A percentile compares a stretch with the other conserved stretches of the same genome.
These are phyloP conservation scores for Apis florea DNA, from an alignment of 1,140 invertebrate species.

Conservation along the genomic window DNA sequence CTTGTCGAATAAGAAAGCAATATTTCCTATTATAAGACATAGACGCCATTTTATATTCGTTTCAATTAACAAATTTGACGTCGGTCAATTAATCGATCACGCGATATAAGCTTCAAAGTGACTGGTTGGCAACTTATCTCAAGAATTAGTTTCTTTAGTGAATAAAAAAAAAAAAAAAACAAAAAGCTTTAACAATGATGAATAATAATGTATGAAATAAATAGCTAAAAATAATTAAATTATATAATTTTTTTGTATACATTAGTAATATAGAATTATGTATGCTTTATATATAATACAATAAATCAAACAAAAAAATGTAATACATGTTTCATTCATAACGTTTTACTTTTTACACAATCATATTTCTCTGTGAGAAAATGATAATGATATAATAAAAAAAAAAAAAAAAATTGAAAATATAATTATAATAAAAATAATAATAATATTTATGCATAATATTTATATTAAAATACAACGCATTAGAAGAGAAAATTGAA, in stretches of 20 bases:
- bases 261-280: too few relatives aligned
- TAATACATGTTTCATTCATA: not conserved
- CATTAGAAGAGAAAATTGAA: not conserved
- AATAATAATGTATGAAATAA: not conserved
- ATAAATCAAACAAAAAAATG: too few relatives aligned
- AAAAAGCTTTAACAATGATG: not conserved
- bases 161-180: not conserved
- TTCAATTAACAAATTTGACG: not conserved
- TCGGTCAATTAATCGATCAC: slow-evolving; percentile 3
- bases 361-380: not conserved
- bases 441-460: too few relatives aligned
- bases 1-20: not conserved
- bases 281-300: too few relatives aligned
- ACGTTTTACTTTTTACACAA: not conserved
- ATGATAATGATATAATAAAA: not conserved
- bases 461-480: not conserved
- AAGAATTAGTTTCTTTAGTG: not conserved
- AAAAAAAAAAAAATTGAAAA: not conserved
- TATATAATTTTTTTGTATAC: too few relatives aligned
- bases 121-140: not conserved
- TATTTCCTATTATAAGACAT: not conserved
- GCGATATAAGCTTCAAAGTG: not conserved
- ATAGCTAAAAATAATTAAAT: not conserved
- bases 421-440: too few relatives aligned
- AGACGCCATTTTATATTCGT: not conserved